Conservation (phyloP, 1,140 invertebrate species). For the Scylla paramamosain region DNA sequence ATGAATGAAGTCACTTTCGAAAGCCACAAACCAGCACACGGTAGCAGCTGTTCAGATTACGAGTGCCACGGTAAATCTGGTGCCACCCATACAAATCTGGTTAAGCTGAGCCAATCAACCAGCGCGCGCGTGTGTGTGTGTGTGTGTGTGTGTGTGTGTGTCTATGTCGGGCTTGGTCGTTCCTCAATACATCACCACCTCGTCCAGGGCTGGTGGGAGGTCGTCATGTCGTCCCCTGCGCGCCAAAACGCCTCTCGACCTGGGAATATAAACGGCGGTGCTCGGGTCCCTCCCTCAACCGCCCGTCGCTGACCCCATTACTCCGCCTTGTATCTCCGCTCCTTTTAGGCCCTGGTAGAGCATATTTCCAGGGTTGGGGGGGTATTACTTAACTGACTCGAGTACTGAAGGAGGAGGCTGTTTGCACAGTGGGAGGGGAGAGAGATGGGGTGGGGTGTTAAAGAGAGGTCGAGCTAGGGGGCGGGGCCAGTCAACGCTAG, state of each 20-base stretch:
- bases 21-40: no score
- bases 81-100: no score
- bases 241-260: slow-evolving; percentile 2
- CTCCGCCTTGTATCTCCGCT: neutral
- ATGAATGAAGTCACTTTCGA: no score
- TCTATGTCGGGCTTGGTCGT: neutral
- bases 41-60: no score
- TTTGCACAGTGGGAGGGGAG: neutral
- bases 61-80: no score
- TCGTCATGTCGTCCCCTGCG: neutral
- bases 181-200: no score
- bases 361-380: neutral
- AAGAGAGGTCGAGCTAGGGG: neutral
- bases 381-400: neutral
- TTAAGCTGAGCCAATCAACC: no score
- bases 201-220: no score
- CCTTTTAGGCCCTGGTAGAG: neutral
- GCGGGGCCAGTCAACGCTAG: neutral
- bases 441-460: neutral
- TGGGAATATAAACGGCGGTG: neutral
- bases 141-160: neutral
- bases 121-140: neutral
- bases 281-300: neutral
- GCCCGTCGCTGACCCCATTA: neutral
- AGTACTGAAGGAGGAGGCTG: neutral